Conservation (phyloP, 2,113 vertebrate species). For the Ptyas mucosa region DNA sequence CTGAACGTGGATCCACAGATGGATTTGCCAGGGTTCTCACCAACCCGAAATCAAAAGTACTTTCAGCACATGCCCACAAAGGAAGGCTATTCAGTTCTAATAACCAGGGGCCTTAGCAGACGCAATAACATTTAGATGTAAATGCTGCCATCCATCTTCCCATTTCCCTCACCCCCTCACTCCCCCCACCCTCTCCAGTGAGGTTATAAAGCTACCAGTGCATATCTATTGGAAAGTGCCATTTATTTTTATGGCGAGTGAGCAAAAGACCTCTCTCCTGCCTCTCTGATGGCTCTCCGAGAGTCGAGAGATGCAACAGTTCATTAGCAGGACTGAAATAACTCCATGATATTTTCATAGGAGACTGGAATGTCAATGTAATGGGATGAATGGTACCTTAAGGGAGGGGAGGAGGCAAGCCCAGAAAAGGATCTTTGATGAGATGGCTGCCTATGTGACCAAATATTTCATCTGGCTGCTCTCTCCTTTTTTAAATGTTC, state of each 20-base stretch:
- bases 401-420: neutral
- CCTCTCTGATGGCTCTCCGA: neutral
- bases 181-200: neutral
- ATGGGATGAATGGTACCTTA: neutral
- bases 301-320: conserved; percentile 15
- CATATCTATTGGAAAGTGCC: conserved; percentile 14
- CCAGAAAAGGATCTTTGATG: neutral
- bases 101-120: conserved; percentile 34
- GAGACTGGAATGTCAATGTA: neutral
- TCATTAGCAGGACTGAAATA: neutral
- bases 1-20: neutral
- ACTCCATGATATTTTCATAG: neutral
- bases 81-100: conserved; percentile 5
- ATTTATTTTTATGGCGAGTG: conserved; percentile 27
- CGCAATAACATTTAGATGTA: conserved; percentile 38
- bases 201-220: conserved; percentile 5
- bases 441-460: neutral
- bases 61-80: neutral
- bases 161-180: conserved; percentile 38
- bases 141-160: conserved; percentile 35
- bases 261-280: neutral
- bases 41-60: neutral
- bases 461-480: neutral
- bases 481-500: neutral
- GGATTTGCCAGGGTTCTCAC: neutral